Conservation (phyloP, 92 coral and sea anemone species). For the Pocillopora meandrina region DNA sequence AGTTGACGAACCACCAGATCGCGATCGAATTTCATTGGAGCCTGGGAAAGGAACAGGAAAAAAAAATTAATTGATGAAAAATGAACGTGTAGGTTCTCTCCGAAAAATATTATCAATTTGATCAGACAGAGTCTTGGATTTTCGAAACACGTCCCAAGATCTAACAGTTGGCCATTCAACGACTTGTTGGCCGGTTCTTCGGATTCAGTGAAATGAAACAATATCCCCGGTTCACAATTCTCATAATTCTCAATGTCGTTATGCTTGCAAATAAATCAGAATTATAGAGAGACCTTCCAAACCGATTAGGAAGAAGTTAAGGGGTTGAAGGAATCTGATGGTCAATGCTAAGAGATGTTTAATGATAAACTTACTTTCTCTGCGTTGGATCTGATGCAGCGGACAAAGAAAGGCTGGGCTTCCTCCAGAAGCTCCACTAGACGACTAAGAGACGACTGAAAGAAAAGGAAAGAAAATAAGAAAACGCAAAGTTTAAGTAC, state of each 20-base stretch:
- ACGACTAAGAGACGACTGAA: conserved; percentile 90
- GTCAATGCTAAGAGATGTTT: neutral
- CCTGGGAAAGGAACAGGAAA: conserved; percentile 48
- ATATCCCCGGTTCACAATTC: too few relatives aligned
- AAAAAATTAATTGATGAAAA: neutral
- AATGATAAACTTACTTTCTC: conserved; percentile 71
- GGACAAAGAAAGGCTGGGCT: conserved; percentile 96
- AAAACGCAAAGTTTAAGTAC: neutral
- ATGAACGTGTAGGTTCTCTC: too few relatives aligned
- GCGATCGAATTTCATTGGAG: conserved; percentile 90
- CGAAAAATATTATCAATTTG: too few relatives aligned
- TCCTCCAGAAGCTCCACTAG: conserved; percentile 94
- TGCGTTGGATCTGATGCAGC: conserved; percentile 96
- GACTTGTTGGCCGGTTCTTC: too few relatives aligned
- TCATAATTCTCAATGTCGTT: too few relatives aligned
- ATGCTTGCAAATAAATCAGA: too few relatives aligned
- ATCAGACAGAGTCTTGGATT: too few relatives aligned
- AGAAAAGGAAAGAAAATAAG: neutral
- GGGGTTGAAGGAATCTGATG: neutral
- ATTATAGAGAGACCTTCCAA: too few relatives aligned
- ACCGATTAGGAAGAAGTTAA: too few relatives aligned
- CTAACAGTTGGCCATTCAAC: too few relatives aligned
- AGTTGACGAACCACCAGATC: conserved; percentile 97
- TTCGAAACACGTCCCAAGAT: too few relatives aligned
- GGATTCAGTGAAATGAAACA: too few relatives aligned